Percentiles rank a stretch among this genome's conserved stretches.
These are phyloP conservation scores for Vulpes vulpes DNA, from an alignment of 2,113 vertebrate species.

Conservation along the genomic window DNA sequence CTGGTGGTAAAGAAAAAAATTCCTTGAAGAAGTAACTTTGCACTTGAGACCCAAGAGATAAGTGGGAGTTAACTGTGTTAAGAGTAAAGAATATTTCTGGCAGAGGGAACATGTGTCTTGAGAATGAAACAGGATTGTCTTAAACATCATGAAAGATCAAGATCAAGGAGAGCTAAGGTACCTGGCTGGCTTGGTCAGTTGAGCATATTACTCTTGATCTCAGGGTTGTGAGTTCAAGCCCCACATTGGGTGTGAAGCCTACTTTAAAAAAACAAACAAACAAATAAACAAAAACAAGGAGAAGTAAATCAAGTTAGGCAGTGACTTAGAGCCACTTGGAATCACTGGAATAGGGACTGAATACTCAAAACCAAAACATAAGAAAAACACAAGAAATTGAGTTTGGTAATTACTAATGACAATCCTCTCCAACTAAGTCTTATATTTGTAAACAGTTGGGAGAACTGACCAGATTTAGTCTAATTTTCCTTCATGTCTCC, in stretches of 20 bases:
- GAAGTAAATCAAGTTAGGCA: not conserved
- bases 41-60: not conserved
- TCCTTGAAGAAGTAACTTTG: constrained; percentile 11
- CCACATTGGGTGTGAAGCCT: not conserved
- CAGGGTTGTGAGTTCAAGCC: not conserved
- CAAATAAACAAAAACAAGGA: not conserved
- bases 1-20: not conserved
- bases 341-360: not conserved
- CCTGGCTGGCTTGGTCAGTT: not conserved
- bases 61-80: not conserved
- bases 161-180: not conserved
- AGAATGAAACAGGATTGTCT: not conserved
- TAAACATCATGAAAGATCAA: not conserved
- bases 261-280: not conserved
- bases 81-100: not conserved
- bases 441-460: not conserved
- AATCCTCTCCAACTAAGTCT: not conserved
- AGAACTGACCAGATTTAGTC: not conserved
- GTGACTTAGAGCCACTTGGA: not conserved
- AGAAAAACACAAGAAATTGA: not conserved
- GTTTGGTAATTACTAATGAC: not conserved
- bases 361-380: not conserved
- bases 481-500: not conserved
- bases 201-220: not conserved
- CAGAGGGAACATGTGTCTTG: not conserved